These are phyloP conservation scores for Pachyramphus minor DNA, from an alignment of 2,113 vertebrate genomes.

Conservation along the genomic window DNA sequence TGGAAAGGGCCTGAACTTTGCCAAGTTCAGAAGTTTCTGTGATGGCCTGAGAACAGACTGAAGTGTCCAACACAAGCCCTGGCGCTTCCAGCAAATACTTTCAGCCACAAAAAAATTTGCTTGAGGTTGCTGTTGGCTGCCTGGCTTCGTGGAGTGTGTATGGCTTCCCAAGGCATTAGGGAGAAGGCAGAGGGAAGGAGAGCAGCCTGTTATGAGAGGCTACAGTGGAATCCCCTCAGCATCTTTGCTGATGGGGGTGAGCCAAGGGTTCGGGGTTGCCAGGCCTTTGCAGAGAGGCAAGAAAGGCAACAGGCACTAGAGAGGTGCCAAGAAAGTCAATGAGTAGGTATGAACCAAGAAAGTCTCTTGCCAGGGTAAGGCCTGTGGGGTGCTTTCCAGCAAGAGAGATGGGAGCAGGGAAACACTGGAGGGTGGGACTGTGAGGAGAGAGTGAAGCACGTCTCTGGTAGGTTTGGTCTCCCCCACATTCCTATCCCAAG, in stretches of 20 bases:
- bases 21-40: neutral
- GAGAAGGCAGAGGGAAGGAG: neutral
- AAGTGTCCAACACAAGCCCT: fast-evolving
- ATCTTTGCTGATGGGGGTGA: neutral
- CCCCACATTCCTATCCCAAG: neutral
- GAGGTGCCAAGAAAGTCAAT: neutral
- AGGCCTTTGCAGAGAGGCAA: neutral
- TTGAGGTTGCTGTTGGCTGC: neutral
- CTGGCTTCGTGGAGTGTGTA: fast-evolving
- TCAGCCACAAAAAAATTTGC: neutral
- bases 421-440: neutral
- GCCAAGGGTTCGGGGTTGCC: neutral
- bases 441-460: neutral
- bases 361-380: neutral
- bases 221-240: neutral
- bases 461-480: neutral
- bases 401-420: neutral
- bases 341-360: neutral
- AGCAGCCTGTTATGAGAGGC: neutral
- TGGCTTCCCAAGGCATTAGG: neutral
- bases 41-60: neutral
- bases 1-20: neutral
- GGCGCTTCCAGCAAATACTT: neutral
- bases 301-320: neutral
- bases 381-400: neutral